Conservation (phyloP, 2,888 invertebrate species). For the Fabriciana adippe region DNA sequence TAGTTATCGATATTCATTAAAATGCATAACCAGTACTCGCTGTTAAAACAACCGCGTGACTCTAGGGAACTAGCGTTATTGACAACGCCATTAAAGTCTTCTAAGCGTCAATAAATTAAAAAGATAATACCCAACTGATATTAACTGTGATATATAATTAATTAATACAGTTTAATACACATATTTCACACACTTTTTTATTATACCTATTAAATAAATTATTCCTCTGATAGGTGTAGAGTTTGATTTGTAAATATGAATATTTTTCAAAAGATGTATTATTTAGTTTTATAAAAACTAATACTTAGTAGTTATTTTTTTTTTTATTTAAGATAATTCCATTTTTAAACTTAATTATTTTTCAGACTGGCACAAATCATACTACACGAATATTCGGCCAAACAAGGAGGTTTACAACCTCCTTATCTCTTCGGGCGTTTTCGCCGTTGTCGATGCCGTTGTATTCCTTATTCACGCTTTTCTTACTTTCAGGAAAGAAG, state of each 20-base stretch:
- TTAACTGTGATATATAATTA: too few relatives aligned
- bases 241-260: too few relatives aligned
- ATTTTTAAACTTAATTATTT: slow-evolving; percentile 37
- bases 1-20: neutral
- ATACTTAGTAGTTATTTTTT: too few relatives aligned
- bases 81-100: slow-evolving; percentile 5
- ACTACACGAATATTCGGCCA: slow-evolving; percentile 81
- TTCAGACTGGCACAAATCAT: slow-evolving; percentile 77
- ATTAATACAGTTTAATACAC: too few relatives aligned
- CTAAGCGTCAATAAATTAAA: slow-evolving; percentile 4
- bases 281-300: too few relatives aligned
- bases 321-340: too few relatives aligned
- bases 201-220: too few relatives aligned
- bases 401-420: slow-evolving; percentile 86
- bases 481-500: slow-evolving; percentile 81
- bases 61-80: slow-evolving; percentile 9
- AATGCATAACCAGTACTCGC: slow-evolving; percentile 7
- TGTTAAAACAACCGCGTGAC: slow-evolving; percentile 6
- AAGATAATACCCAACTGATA: too few relatives aligned
- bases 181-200: too few relatives aligned
- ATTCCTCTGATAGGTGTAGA: too few relatives aligned
- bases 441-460: slow-evolving; percentile 82
- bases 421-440: slow-evolving; percentile 84
- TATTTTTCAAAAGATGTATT: too few relatives aligned
- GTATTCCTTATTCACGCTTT: slow-evolving; percentile 84